A percentile compares a stretch with the other conserved stretches of the same genome.
Conservation (phyloP, 2,797 vertebrate species). For the Phalloptychus januarius region DNA sequence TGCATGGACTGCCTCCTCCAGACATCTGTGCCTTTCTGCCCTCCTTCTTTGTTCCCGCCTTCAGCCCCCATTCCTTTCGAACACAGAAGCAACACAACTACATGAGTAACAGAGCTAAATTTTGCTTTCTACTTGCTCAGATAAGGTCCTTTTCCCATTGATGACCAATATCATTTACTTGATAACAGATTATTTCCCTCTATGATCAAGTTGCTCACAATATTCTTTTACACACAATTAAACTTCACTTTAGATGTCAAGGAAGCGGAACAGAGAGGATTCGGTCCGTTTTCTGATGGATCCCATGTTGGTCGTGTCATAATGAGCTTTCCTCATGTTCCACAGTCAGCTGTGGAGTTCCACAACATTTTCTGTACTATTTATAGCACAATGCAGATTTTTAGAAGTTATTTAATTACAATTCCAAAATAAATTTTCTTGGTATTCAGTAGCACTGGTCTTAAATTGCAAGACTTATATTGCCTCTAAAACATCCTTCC, state of each 20-base stretch:
- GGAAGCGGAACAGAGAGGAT: not conserved
- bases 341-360: not conserved
- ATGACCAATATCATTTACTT: not conserved
- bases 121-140: not conserved
- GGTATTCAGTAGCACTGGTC: not conserved
- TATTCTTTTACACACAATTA: not conserved
- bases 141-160: not conserved
- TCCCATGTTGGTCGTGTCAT: not conserved
- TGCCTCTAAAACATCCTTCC: not conserved
- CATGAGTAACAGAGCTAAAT: not conserved
- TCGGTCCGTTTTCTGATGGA: not conserved
- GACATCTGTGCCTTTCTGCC: conserved; percentile 3
- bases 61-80: not conserved
- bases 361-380: not conserved
- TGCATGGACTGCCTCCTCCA: conserved; percentile 69
- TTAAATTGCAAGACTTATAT: not conserved
- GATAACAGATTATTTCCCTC: not conserved
- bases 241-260: not conserved
- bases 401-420: not conserved
- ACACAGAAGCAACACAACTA: not conserved
- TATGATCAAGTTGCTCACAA: not conserved
- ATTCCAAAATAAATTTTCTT: not conserved
- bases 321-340: not conserved
- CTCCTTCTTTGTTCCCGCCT: conserved; percentile 50
- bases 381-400: not conserved